Base-by-base conservation (phyloP, 2,888 invertebrate species). In the Helobdella robusta region DNA sequence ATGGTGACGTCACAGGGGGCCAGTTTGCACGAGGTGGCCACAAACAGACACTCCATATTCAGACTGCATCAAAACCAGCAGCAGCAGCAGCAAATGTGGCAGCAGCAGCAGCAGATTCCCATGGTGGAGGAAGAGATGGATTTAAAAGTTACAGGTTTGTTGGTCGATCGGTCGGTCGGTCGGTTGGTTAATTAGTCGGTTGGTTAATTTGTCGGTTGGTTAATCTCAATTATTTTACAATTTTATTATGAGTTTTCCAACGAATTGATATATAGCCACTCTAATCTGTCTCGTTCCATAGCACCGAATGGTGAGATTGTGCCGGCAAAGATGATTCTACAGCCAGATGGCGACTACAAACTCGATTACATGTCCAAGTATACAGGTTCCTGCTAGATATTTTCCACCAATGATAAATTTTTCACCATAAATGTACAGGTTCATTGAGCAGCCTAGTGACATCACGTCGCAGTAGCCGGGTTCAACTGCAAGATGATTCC, bases 241-340 rank as follows among this genome's bases (percentile, higher is more conserved):
- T n/a, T n/a, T n/a, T n/a, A n/a, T n/a, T n/a, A n/a, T n/a, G n/a
- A n/a, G n/a, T n/a, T n/a, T n/a, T n/a, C n/a, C n/a, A n/a, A n/a
- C n/a, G n/a, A n/a, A n/a, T n/a, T n/a, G n/a, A n/a, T n/a, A n/a
- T n/a, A n/a, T n/a, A n/a, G n/a, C n/a, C n/a, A n/a, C n/a, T n/a
- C n/a, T n/a, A n/a, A n/a, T n/a, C n/a, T n/a, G n/a, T n/a, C n/a
- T n/a, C n/a, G n/a, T n/a, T n/a, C 40, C 8, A 1, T 65, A 81
- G 82, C 81, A 66, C 79, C 82, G 0, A 76, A 76, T 69, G 81
- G 80, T 15, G 79, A 80, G 50, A 75, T 89, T 0, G 83, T 93
- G 50, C 90, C 91, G 0, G 91, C 95, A 0, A 80, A 92, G 66
- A 94, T 97, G 76, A 93, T 93, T 79, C 92, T 92, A 77, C 95